These are phyloP conservation scores for Trachymyrmex cornetzi DNA, from an alignment of 1,140 invertebrate genomes.

Conservation along the genomic window DNA sequence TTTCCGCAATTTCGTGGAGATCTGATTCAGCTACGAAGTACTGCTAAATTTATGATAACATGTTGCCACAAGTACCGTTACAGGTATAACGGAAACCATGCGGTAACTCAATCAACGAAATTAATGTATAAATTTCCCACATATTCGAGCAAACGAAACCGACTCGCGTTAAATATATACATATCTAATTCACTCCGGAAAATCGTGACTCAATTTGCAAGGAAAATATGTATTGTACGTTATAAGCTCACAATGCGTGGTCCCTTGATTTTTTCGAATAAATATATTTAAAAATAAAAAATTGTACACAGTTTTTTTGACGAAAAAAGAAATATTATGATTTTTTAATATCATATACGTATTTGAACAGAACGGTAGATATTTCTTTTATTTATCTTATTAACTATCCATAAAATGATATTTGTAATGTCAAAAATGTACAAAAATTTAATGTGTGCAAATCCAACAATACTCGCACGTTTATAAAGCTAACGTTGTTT, in stretches of 20 bases:
- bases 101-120: conserved; percentile 15
- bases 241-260: not conserved
- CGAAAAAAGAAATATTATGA: not conserved
- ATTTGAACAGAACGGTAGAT: not conserved
- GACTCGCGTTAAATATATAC: not conserved
- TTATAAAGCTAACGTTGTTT: not conserved
- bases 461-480: not conserved
- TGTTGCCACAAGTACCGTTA: not conserved
- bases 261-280: not conserved
- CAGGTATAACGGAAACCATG: conserved; percentile 5
- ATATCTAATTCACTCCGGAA: not conserved
- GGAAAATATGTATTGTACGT: not conserved
- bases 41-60: conserved; percentile 47
- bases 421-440: not conserved
- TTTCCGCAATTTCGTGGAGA: not conserved
- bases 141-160: not conserved
- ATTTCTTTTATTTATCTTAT: not conserved
- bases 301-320: not conserved
- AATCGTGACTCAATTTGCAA: not conserved
- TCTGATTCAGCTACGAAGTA: conserved; percentile 5
- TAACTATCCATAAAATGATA: not conserved
- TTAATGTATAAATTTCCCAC: not conserved
- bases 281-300: not conserved
- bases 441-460: conserved; percentile 9
- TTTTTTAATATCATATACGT: not conserved